Percentiles rank a stretch among this genome's conserved stretches.
phyloP scores from a whole-genome alignment of 2,113 vertebrate genomes.

The Silurus meridionalis region DNA sequence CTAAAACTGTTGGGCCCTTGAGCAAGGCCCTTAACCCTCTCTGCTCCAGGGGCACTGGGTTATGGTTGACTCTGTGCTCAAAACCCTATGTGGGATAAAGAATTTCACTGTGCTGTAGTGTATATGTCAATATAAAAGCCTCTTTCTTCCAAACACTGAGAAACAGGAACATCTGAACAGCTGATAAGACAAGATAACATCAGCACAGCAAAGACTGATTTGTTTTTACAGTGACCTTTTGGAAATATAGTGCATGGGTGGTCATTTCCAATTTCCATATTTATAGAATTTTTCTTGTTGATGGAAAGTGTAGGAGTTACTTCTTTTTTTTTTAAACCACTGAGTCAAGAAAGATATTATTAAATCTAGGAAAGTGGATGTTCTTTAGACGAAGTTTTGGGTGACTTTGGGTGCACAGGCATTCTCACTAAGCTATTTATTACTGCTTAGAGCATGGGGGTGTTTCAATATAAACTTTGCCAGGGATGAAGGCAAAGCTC shows the following conservation, averaged over 20 bases:
- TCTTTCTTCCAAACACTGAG: too few species aligned
- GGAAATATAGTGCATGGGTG: not conserved
- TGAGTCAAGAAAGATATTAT: not conserved
- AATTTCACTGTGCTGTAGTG: too few species aligned
- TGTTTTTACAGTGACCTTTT: not conserved
- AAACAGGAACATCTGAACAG: not conserved
- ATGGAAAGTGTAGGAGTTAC: not conserved
- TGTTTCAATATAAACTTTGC: not conserved
- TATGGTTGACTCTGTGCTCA: too few species aligned
- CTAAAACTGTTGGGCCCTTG: too few species aligned
- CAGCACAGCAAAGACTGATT: not conserved
- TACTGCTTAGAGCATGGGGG: not conserved
- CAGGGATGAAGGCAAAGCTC: not conserved
- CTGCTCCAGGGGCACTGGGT: too few species aligned
- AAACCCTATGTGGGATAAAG: too few species aligned
- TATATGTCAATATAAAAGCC: too few species aligned
- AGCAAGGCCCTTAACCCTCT: too few species aligned
- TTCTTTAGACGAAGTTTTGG: not conserved
- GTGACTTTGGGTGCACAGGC: not conserved
- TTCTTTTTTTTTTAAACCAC: not conserved
- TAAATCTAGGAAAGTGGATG: not conserved
- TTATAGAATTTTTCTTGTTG: not conserved
- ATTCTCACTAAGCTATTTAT: not conserved
- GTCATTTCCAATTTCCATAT: conserved; percentile 2
- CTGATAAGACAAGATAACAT: not conserved